These are phyloP conservation scores for Drosophila pegasa DNA, from an alignment of 2,888 invertebrate species.

Conservation along the genomic window DNA sequence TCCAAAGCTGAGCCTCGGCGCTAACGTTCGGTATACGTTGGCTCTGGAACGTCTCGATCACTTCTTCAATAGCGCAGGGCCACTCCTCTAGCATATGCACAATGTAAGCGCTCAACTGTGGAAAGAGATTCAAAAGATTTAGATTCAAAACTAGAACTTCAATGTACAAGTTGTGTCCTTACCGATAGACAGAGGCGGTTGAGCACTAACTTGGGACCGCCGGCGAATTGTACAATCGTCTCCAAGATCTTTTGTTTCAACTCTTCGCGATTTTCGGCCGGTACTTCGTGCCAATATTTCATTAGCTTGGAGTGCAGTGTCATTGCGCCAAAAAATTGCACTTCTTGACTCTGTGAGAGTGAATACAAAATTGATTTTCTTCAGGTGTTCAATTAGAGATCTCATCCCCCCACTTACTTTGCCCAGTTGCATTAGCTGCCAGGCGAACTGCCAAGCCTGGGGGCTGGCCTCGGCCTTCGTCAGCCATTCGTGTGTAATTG, in stretches of 20 bases:
- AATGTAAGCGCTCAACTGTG: conserved; percentile 92
- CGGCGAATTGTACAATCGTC: conserved; percentile 90
- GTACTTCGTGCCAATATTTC: conserved; percentile 94
- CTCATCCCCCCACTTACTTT: conserved; percentile 87
- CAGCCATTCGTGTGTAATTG: conserved; percentile 93
- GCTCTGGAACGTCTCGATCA: conserved; percentile 88
- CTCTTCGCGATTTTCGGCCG: conserved; percentile 90
- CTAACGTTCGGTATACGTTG: conserved; percentile 87
- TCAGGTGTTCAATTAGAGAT: background rate
- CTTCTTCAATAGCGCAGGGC: conserved; percentile 90
- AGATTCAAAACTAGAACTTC: background rate
- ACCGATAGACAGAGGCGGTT: conserved; percentile 95
- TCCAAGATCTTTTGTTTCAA: conserved; percentile 92
- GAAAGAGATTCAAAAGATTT: background rate
- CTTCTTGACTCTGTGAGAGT: conserved; percentile 89
- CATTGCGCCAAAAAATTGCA: conserved; percentile 97
- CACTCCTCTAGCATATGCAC: conserved; percentile 88
- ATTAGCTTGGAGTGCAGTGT: conserved; percentile 95
- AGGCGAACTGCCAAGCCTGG: conserved; percentile 96
- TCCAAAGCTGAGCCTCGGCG: conserved; percentile 87
- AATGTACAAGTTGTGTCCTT: conserved; percentile 50
- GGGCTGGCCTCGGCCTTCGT: conserved; percentile 93
- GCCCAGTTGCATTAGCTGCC: conserved; percentile 93
- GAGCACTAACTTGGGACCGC: conserved; percentile 93
- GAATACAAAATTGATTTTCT: conserved; percentile 3